Evolutionary conservation across 2,797 vertebrate species (phyloP), one percentile per base, ranked within the genome.

Genomic region (Enteromius fasciolatus): DNA sequence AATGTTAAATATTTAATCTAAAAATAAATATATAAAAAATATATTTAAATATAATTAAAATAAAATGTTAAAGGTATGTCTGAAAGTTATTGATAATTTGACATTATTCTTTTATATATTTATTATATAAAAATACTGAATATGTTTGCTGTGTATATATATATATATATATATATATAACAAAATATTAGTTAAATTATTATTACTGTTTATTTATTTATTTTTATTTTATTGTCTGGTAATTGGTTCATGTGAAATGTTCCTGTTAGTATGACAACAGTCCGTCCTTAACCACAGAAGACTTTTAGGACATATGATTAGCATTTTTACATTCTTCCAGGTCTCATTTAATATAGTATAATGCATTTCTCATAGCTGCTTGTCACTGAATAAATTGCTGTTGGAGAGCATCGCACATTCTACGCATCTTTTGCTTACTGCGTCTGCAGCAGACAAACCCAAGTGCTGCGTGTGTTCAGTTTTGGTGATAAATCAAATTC

Each of bases 401-500:
- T 14, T 72, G 46, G 44, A 72, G 18, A 50, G 25, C 25, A 50
- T 12, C 46, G 48, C 17, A 18, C 69, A 52, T 73, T 33, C 46
- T 4, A 33, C 5, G 0, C 28, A 0, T 52, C 18, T 54, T 50
- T 36, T n/a, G 70, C 70, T n/a, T n/a, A 36, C 48, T 36, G 0
- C 28, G 18, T 36, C 48, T 74, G 11, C 18, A 12, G 28, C 18
- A 54, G 70, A 73, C 70, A 74, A 54, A 33, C 12, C 3, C 48
- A 23, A 36, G 31, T 36, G 18, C 70, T 74, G 48, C 36, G 70
- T 54, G 70, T 36, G 48, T 18, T 64, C 28, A 73, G 48, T 52
- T 73, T 73, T 52, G 69, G 46, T 73, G 46, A 20, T 52, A 73
- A 73, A 73, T 52, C 70, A 52, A 36, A 54, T 73, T 52, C 48